These are phyloP conservation scores for Zalophus californianus DNA, from an alignment of 2,797 vertebrate species.

Conservation along the genomic window DNA sequence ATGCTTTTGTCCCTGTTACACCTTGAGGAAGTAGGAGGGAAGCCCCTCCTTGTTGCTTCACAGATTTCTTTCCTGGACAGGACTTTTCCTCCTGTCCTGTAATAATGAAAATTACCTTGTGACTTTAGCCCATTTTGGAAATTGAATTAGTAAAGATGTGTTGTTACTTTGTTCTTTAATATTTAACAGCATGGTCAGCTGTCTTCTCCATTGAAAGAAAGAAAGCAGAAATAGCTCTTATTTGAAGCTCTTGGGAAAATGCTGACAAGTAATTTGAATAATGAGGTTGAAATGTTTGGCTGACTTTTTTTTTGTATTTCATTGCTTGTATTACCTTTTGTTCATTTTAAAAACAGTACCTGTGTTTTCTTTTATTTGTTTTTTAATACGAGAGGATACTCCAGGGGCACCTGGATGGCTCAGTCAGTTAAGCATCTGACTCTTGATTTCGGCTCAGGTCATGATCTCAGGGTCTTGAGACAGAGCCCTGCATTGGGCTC, in stretches of 20 bases:
- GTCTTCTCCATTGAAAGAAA: conserved; percentile 45
- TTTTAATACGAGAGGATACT: neutral
- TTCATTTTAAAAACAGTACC: neutral
- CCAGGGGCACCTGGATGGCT: neutral
- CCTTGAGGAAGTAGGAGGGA: neutral
- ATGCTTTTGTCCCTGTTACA: neutral
- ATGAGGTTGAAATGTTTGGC: conserved; percentile 12
- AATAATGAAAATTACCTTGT: neutral
- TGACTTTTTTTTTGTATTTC: conserved; percentile 43
- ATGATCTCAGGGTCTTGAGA: neutral
- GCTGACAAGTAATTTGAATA: conserved; percentile 25
- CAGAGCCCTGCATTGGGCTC: neutral
- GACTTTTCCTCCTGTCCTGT: neutral
- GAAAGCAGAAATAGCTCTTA: neutral
- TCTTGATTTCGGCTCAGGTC: neutral
- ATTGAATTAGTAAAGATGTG: conserved; percentile 16
- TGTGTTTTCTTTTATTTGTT: neutral
- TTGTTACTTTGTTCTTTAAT: conserved; percentile 41
- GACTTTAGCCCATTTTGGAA: conserved; percentile 40
- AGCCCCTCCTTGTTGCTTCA: neutral
- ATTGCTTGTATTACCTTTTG: neutral
- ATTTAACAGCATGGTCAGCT: neutral
- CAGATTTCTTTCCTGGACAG: neutral
- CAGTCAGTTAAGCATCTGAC: neutral
- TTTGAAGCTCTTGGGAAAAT: conserved; percentile 54